A percentile compares a stretch with the other conserved stretches of the same genome.
These are phyloP conservation scores for Mythimna lalbum DNA, from an alignment of 2,888 invertebrate species.

Conservation along the genomic window DNA sequence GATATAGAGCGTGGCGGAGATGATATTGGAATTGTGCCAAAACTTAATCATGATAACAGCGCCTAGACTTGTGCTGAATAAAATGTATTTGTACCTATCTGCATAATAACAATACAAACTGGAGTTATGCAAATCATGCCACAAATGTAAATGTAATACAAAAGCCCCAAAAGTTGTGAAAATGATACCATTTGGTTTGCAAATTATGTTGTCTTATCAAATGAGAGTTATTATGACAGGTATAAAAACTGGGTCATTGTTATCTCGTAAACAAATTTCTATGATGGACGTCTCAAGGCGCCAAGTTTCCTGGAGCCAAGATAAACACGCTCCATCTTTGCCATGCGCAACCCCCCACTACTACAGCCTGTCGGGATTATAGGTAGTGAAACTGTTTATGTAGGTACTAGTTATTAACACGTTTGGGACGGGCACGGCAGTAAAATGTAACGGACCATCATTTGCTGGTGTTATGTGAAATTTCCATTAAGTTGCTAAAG, in stretches of 20 bases:
- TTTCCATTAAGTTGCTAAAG: constrained; percentile 65
- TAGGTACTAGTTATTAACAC: constrained; percentile 59
- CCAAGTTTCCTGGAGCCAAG: constrained; percentile 73
- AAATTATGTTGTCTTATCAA: constrained; percentile 52
- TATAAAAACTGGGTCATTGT: constrained; percentile 72
- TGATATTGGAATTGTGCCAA: constrained; percentile 50
- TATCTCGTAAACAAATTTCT: constrained; percentile 76
- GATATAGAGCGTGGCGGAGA: constrained; percentile 5
- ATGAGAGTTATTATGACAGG: constrained; percentile 65
- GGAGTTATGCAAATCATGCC: constrained; percentile 18
- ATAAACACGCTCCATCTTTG: constrained; percentile 69
- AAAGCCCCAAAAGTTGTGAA: constrained; percentile 1
- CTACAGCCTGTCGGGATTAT: constrained; percentile 34
- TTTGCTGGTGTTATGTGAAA: constrained; percentile 55
- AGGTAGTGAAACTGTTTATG: constrained; percentile 50
- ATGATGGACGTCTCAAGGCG: constrained; percentile 72
- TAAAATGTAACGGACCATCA: constrained; percentile 68
- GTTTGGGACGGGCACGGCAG: constrained; percentile 58
- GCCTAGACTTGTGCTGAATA: constrained; percentile 25
- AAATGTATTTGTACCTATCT: constrained; percentile 13
- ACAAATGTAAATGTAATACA: constrained; percentile 1
- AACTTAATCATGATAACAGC: constrained; percentile 30
- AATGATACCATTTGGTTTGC: constrained; percentile 17
- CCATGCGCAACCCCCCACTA: constrained; percentile 51
- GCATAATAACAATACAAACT: constrained; percentile 1